Evolutionary conservation across 2,888 invertebrate species (phyloP), one percentile per base, ranked within the genome.

Genomic region (Euclidia mi): DNA sequence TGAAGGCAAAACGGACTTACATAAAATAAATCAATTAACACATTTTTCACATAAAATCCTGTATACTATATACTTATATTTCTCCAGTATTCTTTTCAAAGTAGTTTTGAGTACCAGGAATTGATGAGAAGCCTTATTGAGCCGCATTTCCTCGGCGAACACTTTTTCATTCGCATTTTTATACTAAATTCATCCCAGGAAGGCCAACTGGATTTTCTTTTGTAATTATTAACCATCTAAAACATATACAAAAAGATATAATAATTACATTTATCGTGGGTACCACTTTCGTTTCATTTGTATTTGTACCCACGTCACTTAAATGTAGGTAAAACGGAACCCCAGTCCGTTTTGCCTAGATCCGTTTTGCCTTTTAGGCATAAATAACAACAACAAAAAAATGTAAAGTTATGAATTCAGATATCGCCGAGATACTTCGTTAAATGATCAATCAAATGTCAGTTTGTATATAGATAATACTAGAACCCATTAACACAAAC

Each of bases 181-280:
- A 43, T 47, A 17, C 29, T 25, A n/a, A 7, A 14, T 15, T 47
- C 47, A 37, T 15, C 15, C 38, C 47, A 47, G 14, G 38, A 47
- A 28, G 38, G n/a, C 18, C 38, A 38, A 17, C 38, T 25, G 15
- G 47, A 47, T 28, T 37, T 47, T 14, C 47, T 46, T 47, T 37
- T 47, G 38, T 47, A 47, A 25, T 47, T 47, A 25, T 47, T 47
- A n/a, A 47, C 46, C 47, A 47, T 47, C 38, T 47, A 25, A 47
- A 47, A 47, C 25, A 35, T 37, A 46, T 6, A 2, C 2, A 29
- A 29, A 29, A 29, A 29, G 1, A 29, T 29, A 29, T 29, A 29
- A 29, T 29, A 29, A 6, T 29, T 6, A 29, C 2, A 29, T 2
- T 29, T 29, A 29, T 29, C 9, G 2, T 29, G n/a, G n/a, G 2